These are phyloP conservation scores for Drosophila anceps DNA, from an alignment of 2,888 invertebrate genomes.

Conservation along the genomic window DNA sequence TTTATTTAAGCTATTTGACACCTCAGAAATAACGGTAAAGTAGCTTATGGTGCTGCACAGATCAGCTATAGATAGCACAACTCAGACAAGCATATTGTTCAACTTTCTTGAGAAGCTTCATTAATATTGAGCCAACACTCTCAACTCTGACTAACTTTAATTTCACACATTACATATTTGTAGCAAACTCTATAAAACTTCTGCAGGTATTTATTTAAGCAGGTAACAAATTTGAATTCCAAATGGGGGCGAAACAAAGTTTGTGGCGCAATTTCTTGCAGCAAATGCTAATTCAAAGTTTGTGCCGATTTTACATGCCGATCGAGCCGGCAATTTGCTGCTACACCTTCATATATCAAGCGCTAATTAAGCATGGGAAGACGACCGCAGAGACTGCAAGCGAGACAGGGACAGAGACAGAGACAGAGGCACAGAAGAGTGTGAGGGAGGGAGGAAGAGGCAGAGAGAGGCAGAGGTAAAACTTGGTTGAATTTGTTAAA, in stretches of 20 bases:
- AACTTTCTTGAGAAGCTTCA: neutral
- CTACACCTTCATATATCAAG: conserved; percentile 54
- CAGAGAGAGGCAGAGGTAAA: conserved; percentile 17
- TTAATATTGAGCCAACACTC: neutral
- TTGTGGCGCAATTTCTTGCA: conserved; percentile 15
- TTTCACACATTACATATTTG: neutral
- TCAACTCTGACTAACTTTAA: neutral
- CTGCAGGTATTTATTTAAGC: conserved; percentile 1
- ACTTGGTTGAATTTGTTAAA: conserved; percentile 27
- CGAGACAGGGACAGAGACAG: neutral
- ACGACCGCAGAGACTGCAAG: conserved; percentile 2
- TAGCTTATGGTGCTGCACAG: no score
- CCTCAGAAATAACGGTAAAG: neutral
- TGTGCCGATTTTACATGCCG: conserved; percentile 27
- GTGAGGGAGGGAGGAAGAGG: neutral
- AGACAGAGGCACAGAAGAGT: neutral
- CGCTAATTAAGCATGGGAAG: conserved; percentile 64
- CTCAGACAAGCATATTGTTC: neutral
- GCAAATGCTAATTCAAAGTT: conserved; percentile 36
- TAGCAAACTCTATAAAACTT: neutral
- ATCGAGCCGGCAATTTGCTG: conserved; percentile 27
- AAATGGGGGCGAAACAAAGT: conserved; percentile 11
- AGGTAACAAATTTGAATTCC: conserved; percentile 7
- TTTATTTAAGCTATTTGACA: no score
- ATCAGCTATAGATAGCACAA: neutral